Base-by-base conservation (phyloP, 35 echinoderm and acorn worm genomes). In the Lytechinus variegatus region DNA sequence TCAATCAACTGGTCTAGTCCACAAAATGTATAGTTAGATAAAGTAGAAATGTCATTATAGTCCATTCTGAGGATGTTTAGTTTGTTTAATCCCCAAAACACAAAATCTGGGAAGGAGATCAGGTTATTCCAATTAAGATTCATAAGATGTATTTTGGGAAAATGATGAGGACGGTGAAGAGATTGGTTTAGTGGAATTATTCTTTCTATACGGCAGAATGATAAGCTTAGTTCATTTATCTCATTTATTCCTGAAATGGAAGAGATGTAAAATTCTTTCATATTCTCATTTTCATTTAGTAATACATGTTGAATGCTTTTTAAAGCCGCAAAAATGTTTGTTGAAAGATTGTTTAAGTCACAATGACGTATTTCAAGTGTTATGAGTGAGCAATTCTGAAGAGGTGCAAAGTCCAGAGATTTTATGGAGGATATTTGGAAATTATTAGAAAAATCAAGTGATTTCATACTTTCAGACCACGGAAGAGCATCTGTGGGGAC, bases 81-180 rank as follows among this genome's bases (percentile, higher is more conserved):
- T 90, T 33, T 90, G 29, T 90, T 90, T 16, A 90, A 52, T 21
- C 88, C 88, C 88, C 28, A 90, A 54, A 90, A 90, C 11, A 27
- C 29, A 44, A 12, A 90, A 27, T 52, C 29, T 4, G 29, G 10
- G 0, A 90, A 52, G 52, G 88, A 90, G 28, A 10, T 14, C 3
- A 90, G 11, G 10, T 52, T 44, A 21, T 90, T 90, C 0, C 10
- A 13, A 51, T 3, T 0, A 5, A 90, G 88, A 90, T 44, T 52
- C 0, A 90, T 52, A 0, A 54, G 0, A n/a, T 24, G 8, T 19
- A 79, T 79, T 16, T 79, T 79, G 1, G 66, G 66, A n/a, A 19
- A n/a, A 24, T 1, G 19, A 24, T 79, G 6, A 5, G n/a, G 66
- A 79, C 24, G 8, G 19, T 24, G 19, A 4, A 7, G 16, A 24